phyloP scores from a whole-genome alignment of 1,140 invertebrate species.

The Drosophila fuyamai region DNA sequence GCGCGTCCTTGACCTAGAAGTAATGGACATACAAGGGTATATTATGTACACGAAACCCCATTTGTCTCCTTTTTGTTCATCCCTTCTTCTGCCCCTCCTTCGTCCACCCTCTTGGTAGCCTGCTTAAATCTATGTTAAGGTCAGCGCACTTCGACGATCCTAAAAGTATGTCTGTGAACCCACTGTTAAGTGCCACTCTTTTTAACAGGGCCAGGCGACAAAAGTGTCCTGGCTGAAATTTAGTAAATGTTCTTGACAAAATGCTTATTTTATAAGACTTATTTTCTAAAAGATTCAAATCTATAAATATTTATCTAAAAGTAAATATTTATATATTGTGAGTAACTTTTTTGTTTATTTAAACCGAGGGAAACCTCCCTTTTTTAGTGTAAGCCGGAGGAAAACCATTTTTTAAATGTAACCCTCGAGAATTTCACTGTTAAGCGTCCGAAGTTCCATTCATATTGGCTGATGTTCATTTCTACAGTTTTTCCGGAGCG shows the following conservation, averaged over 20 bases:
- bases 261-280: no score
- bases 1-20: conserved; percentile 54
- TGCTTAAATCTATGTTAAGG: conserved; percentile 36
- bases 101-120: neutral
- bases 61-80: neutral
- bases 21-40: conserved; percentile 4
- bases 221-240: neutral
- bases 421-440: neutral
- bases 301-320: no score
- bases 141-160: conserved; percentile 13
- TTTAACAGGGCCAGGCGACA: conserved; percentile 25
- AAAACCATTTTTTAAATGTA: neutral
- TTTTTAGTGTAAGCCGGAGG: neutral
- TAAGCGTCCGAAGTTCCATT: neutral
- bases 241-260: no score
- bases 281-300: no score
- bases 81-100: neutral
- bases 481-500: neutral
- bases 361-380: neutral
- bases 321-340: no score
- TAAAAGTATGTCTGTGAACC: conserved; percentile 15
- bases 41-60: neutral
- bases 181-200: neutral
- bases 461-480: no score
- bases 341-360: no score